Conservation (phyloP, 2,888 invertebrate species). For the Cryptus armator region DNA sequence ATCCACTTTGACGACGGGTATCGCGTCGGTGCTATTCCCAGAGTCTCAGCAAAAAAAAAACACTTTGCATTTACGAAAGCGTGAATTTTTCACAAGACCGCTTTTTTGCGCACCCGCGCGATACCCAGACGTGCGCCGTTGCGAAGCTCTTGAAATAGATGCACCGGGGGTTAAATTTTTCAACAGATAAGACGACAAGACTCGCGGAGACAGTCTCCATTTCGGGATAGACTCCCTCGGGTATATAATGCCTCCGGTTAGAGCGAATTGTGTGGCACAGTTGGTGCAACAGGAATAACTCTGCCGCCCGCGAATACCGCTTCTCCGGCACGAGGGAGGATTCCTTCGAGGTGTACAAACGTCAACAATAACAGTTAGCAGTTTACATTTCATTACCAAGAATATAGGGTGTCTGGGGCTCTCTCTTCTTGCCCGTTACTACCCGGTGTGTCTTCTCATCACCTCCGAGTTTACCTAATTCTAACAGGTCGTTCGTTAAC, state of each 20-base stretch:
- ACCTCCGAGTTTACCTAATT: slow-evolving; percentile 70
- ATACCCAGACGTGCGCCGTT: not conserved
- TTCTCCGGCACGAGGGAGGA: slow-evolving; percentile 14
- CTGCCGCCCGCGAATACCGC: not conserved
- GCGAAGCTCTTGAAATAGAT: not conserved
- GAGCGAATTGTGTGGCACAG: slow-evolving; percentile 40
- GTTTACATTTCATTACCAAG: slow-evolving; percentile 79
- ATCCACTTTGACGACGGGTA: slow-evolving; percentile 61
- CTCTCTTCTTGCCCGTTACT: slow-evolving; percentile 55
- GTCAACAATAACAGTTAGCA: slow-evolving; percentile 77
- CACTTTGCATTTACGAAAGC: not conserved
- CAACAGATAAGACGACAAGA: slow-evolving; percentile 17
- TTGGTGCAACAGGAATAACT: slow-evolving; percentile 11
- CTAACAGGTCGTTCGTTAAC: slow-evolving; percentile 72
- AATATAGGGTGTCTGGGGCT: slow-evolving; percentile 57
- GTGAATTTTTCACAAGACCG: not conserved
- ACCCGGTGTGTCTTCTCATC: slow-evolving; percentile 58
- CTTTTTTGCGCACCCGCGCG: not conserved
- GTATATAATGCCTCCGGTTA: slow-evolving; percentile 33
- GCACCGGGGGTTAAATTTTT: slow-evolving; percentile 17
- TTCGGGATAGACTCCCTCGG: slow-evolving; percentile 43
- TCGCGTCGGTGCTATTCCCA: not conserved
- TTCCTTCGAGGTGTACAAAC: slow-evolving; percentile 70
- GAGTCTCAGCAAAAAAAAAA: not conserved
- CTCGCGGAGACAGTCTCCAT: slow-evolving; percentile 26